Evolutionary conservation across 1,140 invertebrate genomes (phyloP).

Genomic region (Bombus pyrosoma): DNA sequence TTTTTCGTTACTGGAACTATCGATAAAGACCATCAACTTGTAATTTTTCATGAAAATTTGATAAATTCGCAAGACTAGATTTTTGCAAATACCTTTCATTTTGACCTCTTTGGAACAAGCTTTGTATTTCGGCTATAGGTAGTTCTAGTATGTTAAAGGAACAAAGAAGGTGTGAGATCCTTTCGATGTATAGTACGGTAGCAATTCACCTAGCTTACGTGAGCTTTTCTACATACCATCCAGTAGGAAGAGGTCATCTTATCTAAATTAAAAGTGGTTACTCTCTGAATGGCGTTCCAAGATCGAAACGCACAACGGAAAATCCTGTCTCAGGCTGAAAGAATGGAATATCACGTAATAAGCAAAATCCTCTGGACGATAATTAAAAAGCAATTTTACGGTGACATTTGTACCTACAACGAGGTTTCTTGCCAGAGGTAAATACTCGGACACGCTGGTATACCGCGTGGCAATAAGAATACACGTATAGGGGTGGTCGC

Average conservation of each 20-base stretch:
- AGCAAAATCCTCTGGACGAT: constrained; percentile 76
- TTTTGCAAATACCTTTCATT: neutral
- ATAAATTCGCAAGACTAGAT: neutral
- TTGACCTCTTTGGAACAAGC: neutral
- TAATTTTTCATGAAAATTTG: neutral
- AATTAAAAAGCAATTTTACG: constrained; percentile 79
- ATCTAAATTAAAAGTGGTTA: constrained; percentile 71
- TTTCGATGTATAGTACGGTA: constrained; percentile 46
- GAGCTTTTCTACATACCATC: constrained; percentile 41
- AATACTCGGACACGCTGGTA: constrained; percentile 50
- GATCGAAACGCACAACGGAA: constrained; percentile 68
- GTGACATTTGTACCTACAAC: constrained; percentile 65
- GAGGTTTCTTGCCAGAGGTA: constrained; percentile 36
- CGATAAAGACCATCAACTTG: neutral
- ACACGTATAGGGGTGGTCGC: neutral
- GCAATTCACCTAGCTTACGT: constrained; percentile 27
- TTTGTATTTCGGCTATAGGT: neutral
- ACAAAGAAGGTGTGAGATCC: neutral
- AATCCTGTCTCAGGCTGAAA: constrained; percentile 58
- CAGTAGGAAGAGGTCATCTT: constrained; percentile 48
- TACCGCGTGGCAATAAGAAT: constrained; percentile 46
- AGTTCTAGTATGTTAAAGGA: neutral
- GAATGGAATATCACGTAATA: constrained; percentile 71
- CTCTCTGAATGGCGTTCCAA: constrained; percentile 38
- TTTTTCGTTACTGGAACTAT: neutral